phyloP scores from a whole-genome alignment of 2,888 invertebrate genomes.

The Diplolepis rosae region DNA sequence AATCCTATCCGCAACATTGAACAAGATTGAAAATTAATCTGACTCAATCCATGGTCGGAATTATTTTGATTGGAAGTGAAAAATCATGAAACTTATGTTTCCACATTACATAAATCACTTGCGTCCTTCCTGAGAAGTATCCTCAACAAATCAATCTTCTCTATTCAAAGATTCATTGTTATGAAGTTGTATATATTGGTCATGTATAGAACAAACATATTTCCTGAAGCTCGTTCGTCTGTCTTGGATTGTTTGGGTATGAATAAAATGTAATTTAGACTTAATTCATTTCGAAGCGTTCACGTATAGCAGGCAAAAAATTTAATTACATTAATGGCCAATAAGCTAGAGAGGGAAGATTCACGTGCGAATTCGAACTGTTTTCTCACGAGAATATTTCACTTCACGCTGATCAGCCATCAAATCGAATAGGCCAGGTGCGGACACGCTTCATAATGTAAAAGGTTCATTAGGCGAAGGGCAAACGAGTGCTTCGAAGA shows the following conservation, averaged over 20 bases:
- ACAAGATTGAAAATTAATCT: too few species aligned
- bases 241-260: background rate
- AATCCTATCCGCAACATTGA: too few species aligned
- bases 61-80: too few species aligned
- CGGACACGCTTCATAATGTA: slow-evolving; percentile 34
- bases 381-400: slow-evolving; percentile 33
- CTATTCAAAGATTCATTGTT: background rate
- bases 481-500: slow-evolving; percentile 26
- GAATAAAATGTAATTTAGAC: slow-evolving; percentile 23
- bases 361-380: slow-evolving; percentile 19
- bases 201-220: background rate
- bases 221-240: background rate
- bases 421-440: slow-evolving; percentile 38
- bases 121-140: background rate
- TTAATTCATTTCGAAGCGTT: slow-evolving; percentile 19
- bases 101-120: background rate
- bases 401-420: slow-evolving; percentile 36
- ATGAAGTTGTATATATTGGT: background rate
- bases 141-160: background rate
- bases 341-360: slow-evolving; percentile 15
- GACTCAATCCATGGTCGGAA: too few species aligned
- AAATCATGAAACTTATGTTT: too few species aligned
- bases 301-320: slow-evolving; percentile 18
- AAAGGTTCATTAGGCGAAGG: slow-evolving; percentile 35
- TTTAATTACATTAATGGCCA: slow-evolving; percentile 24